A percentile compares a stretch with the other conserved stretches of the same genome.
These are phyloP conservation scores for Poecilus cupreus DNA, from an alignment of 2,888 invertebrate species.

Conservation along the genomic window DNA sequence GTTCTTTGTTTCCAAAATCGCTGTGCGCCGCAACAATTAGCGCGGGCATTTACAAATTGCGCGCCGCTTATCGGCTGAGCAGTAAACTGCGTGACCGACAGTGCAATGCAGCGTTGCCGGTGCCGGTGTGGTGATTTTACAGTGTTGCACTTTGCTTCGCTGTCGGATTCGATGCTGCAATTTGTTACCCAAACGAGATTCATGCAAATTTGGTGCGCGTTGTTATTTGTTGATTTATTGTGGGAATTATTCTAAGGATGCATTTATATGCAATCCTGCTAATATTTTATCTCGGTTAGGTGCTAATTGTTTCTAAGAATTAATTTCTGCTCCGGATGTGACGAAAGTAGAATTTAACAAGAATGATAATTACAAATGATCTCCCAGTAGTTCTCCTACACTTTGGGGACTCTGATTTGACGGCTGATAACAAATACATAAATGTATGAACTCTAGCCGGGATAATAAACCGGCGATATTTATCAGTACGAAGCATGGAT, in stretches of 20 bases:
- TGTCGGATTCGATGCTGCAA: slow-evolving; percentile 4
- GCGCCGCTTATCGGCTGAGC: not conserved
- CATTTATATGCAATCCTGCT: not conserved
- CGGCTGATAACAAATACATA: too few relatives aligned
- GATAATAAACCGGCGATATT: too few relatives aligned
- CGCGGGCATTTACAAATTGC: slow-evolving; percentile 11
- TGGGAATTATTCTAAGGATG: slow-evolving; percentile 8
- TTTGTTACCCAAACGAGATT: slow-evolving; percentile 8
- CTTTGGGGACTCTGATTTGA: too few relatives aligned
- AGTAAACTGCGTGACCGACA: not conserved
- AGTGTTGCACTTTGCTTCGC: not conserved
- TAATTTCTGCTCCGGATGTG: too few relatives aligned
- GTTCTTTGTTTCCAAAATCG: slow-evolving; percentile 13
- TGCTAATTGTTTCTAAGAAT: too few relatives aligned
- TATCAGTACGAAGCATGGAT: too few relatives aligned
- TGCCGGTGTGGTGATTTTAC: not conserved
- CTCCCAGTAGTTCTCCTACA: too few relatives aligned
- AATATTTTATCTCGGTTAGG: not conserved
- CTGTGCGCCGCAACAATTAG: slow-evolving; percentile 7
- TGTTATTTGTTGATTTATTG: slow-evolving; percentile 12
- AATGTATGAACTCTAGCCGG: too few relatives aligned
- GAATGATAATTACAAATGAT: too few relatives aligned
- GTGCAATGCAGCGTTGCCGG: not conserved
- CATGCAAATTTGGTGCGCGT: slow-evolving; percentile 1
- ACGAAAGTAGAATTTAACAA: too few relatives aligned